phyloP scores from a whole-genome alignment of 2,113 vertebrate genomes.

The Myocastor coypus region DNA sequence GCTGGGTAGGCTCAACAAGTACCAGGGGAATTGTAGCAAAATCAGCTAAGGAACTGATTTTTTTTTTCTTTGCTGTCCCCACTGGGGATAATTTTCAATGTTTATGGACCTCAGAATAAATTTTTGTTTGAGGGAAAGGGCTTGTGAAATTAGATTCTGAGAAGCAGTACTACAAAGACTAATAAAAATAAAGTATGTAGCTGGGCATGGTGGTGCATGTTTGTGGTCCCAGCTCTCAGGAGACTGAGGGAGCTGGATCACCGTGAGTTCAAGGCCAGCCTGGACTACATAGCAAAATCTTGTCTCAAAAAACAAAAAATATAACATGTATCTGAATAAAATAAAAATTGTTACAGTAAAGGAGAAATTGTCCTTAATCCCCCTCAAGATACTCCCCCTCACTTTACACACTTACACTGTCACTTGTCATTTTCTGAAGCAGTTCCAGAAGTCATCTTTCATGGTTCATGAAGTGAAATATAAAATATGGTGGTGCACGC shows the following conservation, averaged over 20 bases:
- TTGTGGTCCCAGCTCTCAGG: neutral
- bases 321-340: neutral
- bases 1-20: conserved; percentile 43
- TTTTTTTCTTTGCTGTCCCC: conserved; percentile 7
- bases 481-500: neutral
- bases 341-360: neutral
- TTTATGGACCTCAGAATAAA: conserved; percentile 6
- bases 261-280: neutral
- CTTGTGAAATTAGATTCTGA: neutral
- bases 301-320: neutral
- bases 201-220: neutral
- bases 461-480: neutral
- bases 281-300: neutral
- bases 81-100: neutral
- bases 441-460: neutral
- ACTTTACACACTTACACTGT: neutral
- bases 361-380: neutral
- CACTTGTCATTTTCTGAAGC: neutral
- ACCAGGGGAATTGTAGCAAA: conserved; percentile 48
- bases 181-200: neutral
- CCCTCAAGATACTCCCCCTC: neutral
- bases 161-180: neutral
- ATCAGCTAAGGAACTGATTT: neutral
- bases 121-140: accelerated
- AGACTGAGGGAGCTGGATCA: neutral